Evolutionary conservation across 2,113 vertebrate species (phyloP).

Genomic region (Cheilinus undulatus): DNA sequence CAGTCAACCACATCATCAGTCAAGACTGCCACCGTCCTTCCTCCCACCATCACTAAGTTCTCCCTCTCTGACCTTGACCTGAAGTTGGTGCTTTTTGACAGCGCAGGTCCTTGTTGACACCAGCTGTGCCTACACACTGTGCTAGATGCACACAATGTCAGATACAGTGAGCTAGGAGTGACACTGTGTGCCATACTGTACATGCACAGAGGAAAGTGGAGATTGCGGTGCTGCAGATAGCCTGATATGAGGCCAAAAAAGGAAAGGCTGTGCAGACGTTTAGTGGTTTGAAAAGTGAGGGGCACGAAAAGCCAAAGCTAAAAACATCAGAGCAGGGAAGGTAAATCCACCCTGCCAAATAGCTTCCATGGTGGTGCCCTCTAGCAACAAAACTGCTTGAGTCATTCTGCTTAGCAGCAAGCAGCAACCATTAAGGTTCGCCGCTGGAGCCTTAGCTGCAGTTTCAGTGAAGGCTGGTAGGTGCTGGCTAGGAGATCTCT

Average conservation of each 20-base stretch:
- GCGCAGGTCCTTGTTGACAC: slow-evolving; percentile 63
- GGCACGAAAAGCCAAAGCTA: slow-evolving; percentile 20
- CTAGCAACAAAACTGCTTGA: slow-evolving; percentile 42
- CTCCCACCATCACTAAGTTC: slow-evolving; percentile 60
- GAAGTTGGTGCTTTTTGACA: slow-evolving; percentile 68
- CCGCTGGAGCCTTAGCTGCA: slow-evolving; percentile 41
- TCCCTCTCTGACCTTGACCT: slow-evolving; percentile 74
- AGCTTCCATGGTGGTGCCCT: slow-evolving; percentile 38
- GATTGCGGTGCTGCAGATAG: slow-evolving; percentile 27
- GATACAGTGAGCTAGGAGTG: slow-evolving; percentile 20
- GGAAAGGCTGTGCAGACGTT: slow-evolving; percentile 15
- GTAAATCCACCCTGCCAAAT: slow-evolving; percentile 42
- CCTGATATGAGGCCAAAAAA: slow-evolving; percentile 8
- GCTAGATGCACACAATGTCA: slow-evolving; percentile 49
- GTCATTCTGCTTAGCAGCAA: slow-evolving; percentile 48
- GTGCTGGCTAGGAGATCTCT: not conserved
- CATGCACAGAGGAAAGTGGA: slow-evolving; percentile 18
- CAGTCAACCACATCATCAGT: slow-evolving; percentile 73
- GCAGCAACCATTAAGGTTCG: slow-evolving; percentile 35
- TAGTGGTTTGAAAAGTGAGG: slow-evolving; percentile 8
- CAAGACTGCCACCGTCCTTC: slow-evolving; percentile 63
- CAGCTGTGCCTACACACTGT: slow-evolving; percentile 61
- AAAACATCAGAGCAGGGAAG: slow-evolving; percentile 39
- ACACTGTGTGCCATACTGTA: slow-evolving; percentile 25
- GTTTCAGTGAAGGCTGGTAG: slow-evolving; percentile 42